phyloP scores from a whole-genome alignment of 2,888 invertebrate genomes.

The Drosophila antonietae region DNA sequence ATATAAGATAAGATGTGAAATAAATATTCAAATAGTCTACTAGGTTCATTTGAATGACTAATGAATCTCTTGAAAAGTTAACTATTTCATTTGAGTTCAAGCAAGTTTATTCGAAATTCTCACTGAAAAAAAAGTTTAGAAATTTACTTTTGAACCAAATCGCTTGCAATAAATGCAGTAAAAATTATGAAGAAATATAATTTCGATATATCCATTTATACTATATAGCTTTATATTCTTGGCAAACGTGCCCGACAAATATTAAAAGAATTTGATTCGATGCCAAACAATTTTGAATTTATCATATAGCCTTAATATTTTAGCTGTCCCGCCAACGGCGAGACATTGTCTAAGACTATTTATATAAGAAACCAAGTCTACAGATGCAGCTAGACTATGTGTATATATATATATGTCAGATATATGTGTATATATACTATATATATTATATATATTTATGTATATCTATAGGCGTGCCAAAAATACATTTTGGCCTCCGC shows the following conservation, averaged over 20 bases:
- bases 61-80: not conserved
- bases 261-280: conserved; percentile 40
- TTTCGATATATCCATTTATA: not conserved
- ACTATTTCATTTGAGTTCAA: not conserved
- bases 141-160: not conserved
- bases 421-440: conserved; percentile 29
- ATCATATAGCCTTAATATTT: conserved; percentile 37
- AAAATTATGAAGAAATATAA: not conserved
- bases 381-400: conserved; percentile 24
- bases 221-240: conserved; percentile 19
- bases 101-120: not conserved
- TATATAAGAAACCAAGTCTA: conserved; percentile 18
- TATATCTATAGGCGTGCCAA: conserved; percentile 49
- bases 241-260: conserved; percentile 27
- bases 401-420: conserved; percentile 20
- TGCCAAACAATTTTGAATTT: conserved; percentile 47
- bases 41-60: not conserved
- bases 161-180: not conserved
- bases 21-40: not conserved
- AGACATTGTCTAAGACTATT: conserved; percentile 60
- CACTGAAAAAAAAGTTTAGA: not conserved
- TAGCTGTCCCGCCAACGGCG: conserved; percentile 69
- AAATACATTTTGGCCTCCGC: conserved; percentile 62
- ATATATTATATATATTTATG: conserved; percentile 28
- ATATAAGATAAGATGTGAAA: not conserved